Percentiles rank a stretch among this genome's conserved stretches.
Conservation (phyloP, 1,140 invertebrate species). For the Apis laboriosa region DNA sequence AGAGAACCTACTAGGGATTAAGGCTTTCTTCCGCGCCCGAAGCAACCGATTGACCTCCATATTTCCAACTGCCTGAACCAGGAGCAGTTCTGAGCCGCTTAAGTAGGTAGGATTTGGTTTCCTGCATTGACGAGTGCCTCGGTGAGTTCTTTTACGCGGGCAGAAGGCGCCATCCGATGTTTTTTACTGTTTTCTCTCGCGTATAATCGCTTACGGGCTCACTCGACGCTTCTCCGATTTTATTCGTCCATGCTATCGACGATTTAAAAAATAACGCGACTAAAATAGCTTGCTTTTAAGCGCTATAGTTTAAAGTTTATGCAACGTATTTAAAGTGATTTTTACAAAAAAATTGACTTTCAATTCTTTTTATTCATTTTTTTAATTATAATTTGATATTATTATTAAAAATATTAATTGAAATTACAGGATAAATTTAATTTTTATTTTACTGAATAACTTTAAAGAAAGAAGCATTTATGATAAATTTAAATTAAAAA, state of each 20-base stretch:
- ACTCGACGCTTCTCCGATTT: neutral
- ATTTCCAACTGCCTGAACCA: slow-evolving; percentile 63
- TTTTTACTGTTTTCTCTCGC: slow-evolving; percentile 45
- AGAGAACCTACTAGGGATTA: slow-evolving; percentile 67
- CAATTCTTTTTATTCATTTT: too few relatives aligned
- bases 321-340: too few relatives aligned
- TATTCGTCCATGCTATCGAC: neutral
- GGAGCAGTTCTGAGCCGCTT: slow-evolving; percentile 68
- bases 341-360: too few relatives aligned
- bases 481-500: too few relatives aligned
- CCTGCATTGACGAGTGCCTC: slow-evolving; percentile 41
- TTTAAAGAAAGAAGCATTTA: too few relatives aligned
- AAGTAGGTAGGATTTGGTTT: slow-evolving; percentile 68
- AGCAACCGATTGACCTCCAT: slow-evolving; percentile 72
- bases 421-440: too few relatives aligned
- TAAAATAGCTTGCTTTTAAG: too few relatives aligned
- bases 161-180: slow-evolving; percentile 55
- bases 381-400: too few relatives aligned
- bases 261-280: neutral
- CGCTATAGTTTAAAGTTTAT: neutral
- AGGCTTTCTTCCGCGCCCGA: slow-evolving; percentile 68
- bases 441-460: too few relatives aligned
- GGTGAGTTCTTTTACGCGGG: slow-evolving; percentile 21
- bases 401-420: too few relatives aligned
- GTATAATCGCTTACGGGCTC: slow-evolving; percentile 15